A percentile compares a stretch with the other conserved stretches of the same genome.
These are phyloP conservation scores for Sarcophaga bullata DNA, from an alignment of 1,140 invertebrate species.

Conservation along the genomic window DNA sequence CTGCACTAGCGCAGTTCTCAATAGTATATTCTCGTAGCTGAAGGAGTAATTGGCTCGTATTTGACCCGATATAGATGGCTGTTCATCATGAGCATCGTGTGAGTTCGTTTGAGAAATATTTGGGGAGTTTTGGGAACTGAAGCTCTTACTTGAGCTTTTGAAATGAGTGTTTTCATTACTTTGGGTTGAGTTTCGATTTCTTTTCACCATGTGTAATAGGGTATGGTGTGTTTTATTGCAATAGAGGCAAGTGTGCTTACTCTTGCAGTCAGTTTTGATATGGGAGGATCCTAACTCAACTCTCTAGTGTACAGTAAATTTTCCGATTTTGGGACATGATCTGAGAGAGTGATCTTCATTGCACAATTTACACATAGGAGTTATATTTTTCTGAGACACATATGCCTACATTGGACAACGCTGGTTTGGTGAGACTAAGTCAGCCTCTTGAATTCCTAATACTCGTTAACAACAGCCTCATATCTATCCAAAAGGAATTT, in stretches of 20 bases:
- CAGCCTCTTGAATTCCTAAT: not conserved
- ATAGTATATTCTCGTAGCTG: not conserved
- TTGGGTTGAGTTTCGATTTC: not conserved
- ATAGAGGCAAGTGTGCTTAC: not conserved
- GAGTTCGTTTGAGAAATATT: not conserved
- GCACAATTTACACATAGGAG: not conserved
- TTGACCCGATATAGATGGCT: too few species aligned
- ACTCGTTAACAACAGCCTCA: not conserved
- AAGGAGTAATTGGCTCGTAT: too few species aligned
- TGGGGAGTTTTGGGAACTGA: not conserved
- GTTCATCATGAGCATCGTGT: too few species aligned
- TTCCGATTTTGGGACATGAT: not conserved
- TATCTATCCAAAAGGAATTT: slow-evolving; percentile 20
- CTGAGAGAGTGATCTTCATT: not conserved
- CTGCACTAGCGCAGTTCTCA: too few species aligned
- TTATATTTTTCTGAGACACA: not conserved
- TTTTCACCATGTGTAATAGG: not conserved
- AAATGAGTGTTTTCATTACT: not conserved
- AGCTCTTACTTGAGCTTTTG: not conserved
- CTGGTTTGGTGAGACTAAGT: too few species aligned
- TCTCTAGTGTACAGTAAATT: not conserved
- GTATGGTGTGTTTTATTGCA: not conserved
- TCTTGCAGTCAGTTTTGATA: not conserved
- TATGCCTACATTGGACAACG: not conserved
- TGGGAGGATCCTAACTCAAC: not conserved